A percentile compares a stretch with the other conserved stretches of the same genome.
Evolutionary conservation across 1,140 invertebrate species (phyloP).

Genomic region (Cyclargus thomasi): DNA sequence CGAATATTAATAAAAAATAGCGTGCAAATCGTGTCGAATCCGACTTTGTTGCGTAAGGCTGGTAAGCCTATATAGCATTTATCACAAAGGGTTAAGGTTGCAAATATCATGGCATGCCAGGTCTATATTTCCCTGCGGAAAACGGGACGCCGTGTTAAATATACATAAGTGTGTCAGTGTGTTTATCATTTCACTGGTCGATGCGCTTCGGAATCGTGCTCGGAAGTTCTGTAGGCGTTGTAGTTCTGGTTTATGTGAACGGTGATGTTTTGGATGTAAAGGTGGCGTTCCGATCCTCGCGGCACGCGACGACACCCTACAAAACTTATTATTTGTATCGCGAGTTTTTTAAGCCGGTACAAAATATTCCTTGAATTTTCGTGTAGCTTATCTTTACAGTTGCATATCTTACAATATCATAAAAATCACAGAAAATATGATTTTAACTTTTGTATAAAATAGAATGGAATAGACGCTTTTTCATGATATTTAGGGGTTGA

Average conservation of each 20-base stretch:
- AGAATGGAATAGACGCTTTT: too few species aligned
- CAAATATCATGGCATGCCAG: not conserved
- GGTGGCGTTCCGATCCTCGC: too few species aligned
- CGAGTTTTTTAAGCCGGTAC: too few species aligned
- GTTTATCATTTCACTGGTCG: conserved; percentile 2
- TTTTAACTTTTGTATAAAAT: too few species aligned
- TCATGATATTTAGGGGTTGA: too few species aligned
- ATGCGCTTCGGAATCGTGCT: not conserved
- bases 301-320: too few species aligned
- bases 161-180: conserved; percentile 1
- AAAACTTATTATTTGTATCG: too few species aligned
- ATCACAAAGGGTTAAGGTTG: not conserved
- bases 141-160: not conserved
- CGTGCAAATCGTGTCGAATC: conserved; percentile 7
- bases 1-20: conserved; percentile 10
- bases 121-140: not conserved
- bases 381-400: too few species aligned
- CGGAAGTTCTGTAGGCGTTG: not conserved
- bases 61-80: not conserved
- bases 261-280: not conserved
- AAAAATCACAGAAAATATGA: too few species aligned
- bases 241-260: not conserved
- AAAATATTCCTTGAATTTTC: too few species aligned
- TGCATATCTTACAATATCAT: too few species aligned
- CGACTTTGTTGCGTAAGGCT: not conserved